Percentiles rank a stretch among this genome's conserved stretches.
Evolutionary conservation across 2,113 vertebrate species (phyloP).

Genomic region (Genyomyrus donnyi): DNA sequence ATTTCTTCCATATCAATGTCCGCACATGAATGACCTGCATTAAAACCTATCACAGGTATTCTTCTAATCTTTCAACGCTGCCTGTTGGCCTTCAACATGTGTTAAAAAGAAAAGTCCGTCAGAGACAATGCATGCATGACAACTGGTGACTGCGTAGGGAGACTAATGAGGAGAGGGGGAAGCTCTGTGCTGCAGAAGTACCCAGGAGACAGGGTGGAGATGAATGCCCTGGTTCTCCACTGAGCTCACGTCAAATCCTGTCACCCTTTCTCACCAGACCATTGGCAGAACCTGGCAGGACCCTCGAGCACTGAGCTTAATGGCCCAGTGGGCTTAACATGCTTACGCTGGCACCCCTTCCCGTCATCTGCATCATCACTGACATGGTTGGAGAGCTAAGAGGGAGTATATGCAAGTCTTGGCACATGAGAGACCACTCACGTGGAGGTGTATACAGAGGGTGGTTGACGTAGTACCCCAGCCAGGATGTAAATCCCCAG

Average conservation of each 20-base stretch:
- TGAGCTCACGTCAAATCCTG: background rate
- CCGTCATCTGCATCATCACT: background rate
- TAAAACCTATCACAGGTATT: background rate
- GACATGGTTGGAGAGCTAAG: conserved; percentile 4
- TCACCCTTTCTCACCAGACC: background rate
- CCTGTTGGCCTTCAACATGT: background rate
- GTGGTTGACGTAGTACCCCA: conserved; percentile 71
- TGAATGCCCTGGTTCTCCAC: too few species aligned
- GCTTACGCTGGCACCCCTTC: background rate
- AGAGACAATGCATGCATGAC: background rate
- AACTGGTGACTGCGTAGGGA: background rate
- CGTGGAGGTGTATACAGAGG: conserved; percentile 59
- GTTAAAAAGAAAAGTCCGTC: background rate
- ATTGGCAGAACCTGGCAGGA: background rate
- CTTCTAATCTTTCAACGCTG: background rate
- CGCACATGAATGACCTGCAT: background rate
- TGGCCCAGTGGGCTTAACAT: background rate
- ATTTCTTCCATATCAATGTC: background rate
- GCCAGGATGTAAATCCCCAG: conserved; percentile 64
- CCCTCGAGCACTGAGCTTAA: background rate
- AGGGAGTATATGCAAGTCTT: background rate
- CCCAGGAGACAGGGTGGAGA: background rate
- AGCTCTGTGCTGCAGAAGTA: background rate
- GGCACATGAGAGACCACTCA: background rate
- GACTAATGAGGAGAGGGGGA: background rate